Base-by-base conservation (phyloP, 2,113 vertebrate genomes). In the Solea senegalensis region DNA sequence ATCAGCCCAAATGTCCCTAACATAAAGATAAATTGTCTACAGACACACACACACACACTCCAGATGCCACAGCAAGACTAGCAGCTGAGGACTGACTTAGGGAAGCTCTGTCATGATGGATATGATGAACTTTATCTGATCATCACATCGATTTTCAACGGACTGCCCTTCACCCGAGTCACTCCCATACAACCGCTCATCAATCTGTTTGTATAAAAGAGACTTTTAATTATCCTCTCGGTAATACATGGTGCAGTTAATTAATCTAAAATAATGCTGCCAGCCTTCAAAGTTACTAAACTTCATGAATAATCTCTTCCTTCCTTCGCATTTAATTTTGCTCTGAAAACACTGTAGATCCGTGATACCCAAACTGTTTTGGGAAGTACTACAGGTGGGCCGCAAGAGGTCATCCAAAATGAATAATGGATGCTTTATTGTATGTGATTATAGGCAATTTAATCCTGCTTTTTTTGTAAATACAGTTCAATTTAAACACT, bases 81-180 rank as follows among this genome's bases (percentile, higher is more conserved):
- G n/a, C n/a, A 72, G 67, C 57, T 16, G 65, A 61, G 55, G 65
- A 62, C 34, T 65, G 75, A 70, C 26, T 51, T 60, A 26, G 16
- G 59, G 65, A 74, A 12, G 68, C 15, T 65, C 26, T 39, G 48
- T 46, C 16, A 4, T 65, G 28, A 74, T 43, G 27, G 63, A 68
- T 61, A 3, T 13, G n/a, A 67, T 66, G 8, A 69, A 28, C 43
- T 81, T 65, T 64, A 63, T 26, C 27, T 48, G 63, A 77, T 74
- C 14, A 66, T 62, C 26, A 10, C n/a, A 81, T 72, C 12, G 65
- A 76, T 86, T 76, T 72, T 60, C n/a, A 60, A 7, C 34, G 55
- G 8, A 27, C 11, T 65, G 53, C 39, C 57, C 74, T 69, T 72
- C 68, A 69, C 54, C 66, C 72, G 34, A 75, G 74, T 83, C 54